Evolutionary conservation across 1,140 invertebrate genomes (phyloP).

Genomic region (Ephestia elutella): DNA sequence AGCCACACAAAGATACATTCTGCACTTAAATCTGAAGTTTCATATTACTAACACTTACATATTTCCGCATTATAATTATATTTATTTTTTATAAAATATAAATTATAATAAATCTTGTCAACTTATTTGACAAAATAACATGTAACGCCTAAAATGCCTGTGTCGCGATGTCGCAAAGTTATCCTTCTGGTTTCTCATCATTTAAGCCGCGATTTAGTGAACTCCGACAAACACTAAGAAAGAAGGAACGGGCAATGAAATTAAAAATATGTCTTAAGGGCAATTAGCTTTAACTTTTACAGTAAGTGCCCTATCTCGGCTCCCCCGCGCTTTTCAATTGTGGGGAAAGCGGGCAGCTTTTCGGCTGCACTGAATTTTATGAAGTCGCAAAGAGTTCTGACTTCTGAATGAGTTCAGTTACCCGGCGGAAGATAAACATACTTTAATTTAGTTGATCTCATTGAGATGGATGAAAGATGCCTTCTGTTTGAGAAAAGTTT

Average conservation of each 20-base stretch:
- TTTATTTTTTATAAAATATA: too few relatives aligned
- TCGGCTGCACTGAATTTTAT: constrained; percentile 67
- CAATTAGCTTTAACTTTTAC: constrained; percentile 75
- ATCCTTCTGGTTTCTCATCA: neutral
- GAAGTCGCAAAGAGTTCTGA: constrained; percentile 49
- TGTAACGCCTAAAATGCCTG: too few relatives aligned
- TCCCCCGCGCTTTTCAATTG: constrained; percentile 70
- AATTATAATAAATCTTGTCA: too few relatives aligned
- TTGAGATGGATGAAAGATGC: too few relatives aligned
- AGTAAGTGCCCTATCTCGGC: constrained; percentile 70
- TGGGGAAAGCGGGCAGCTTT: constrained; percentile 62
- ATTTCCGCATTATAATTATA: too few relatives aligned
- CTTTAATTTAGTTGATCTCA: constrained; percentile 1
- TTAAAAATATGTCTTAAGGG: constrained; percentile 77
- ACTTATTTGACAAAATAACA: too few relatives aligned
- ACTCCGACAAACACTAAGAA: constrained; percentile 64
- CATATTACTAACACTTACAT: too few relatives aligned
- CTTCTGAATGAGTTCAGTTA: constrained; percentile 42
- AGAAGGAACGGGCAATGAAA: constrained; percentile 74
- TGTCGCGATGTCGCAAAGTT: neutral
- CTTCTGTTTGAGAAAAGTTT: too few relatives aligned
- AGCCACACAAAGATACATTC: too few relatives aligned
- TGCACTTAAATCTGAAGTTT: too few relatives aligned
- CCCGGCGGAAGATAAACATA: constrained; percentile 15
- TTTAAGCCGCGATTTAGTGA: constrained; percentile 47